Conservation (phyloP, 2,888 invertebrate genomes). For the Entomobrya proxima region DNA sequence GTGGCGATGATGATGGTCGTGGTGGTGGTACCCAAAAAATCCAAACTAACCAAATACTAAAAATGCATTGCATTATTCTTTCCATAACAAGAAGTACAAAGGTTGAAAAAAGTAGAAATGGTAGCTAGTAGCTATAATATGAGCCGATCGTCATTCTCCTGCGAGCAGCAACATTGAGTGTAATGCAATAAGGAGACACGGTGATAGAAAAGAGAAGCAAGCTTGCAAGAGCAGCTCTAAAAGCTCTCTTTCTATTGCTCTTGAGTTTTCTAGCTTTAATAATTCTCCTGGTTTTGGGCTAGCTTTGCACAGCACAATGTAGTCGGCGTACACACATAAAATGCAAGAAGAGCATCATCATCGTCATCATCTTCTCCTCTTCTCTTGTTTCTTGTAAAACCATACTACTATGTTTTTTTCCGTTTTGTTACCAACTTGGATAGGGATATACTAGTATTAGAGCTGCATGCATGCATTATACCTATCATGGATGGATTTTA, state of each 20-base stretch:
- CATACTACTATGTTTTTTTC: slow-evolving; percentile 37
- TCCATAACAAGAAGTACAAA: slow-evolving; percentile 58
- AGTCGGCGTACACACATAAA: background rate
- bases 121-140: background rate
- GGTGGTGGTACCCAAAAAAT: slow-evolving; percentile 64
- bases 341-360: slow-evolving; percentile 22
- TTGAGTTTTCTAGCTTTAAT: slow-evolving; percentile 25
- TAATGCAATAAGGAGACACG: slow-evolving; percentile 19
- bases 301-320: slow-evolving; percentile 5
- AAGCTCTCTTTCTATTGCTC: background rate
- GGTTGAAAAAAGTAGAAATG: background rate
- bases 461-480: background rate
- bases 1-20: slow-evolving; percentile 22
- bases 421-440: slow-evolving; percentile 24
- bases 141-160: background rate
- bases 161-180: background rate
- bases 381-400: slow-evolving; percentile 56
- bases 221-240: background rate
- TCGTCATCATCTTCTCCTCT: slow-evolving; percentile 27
- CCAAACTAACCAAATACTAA: slow-evolving; percentile 47
- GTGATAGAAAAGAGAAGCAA: slow-evolving; percentile 26
- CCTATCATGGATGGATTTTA: background rate
- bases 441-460: background rate
- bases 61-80: slow-evolving; percentile 53
- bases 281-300: background rate